Evolutionary conservation across 2,113 vertebrate genomes (phyloP).

Genomic region (Oenanthe melanoleuca): DNA sequence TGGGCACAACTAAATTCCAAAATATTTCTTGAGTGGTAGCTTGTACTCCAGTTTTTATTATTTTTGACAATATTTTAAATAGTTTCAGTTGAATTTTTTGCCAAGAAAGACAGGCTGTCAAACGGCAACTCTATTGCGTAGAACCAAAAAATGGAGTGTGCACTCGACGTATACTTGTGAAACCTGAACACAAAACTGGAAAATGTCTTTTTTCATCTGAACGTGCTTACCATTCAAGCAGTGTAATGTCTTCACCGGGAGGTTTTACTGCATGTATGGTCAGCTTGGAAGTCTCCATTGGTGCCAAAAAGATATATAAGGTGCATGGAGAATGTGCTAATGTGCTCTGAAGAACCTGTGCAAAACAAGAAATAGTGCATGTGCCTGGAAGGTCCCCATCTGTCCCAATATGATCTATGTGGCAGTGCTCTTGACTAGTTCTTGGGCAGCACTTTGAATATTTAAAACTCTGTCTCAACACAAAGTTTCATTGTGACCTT

Average conservation of each 20-base stretch:
- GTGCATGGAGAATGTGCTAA: slow-evolving; percentile 48
- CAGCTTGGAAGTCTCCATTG: slow-evolving; percentile 45
- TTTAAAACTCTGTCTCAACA: background rate
- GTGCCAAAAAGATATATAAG: slow-evolving; percentile 19
- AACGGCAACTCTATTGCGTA: background rate
- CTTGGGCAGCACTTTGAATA: background rate
- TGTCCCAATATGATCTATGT: background rate
- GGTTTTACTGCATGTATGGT: slow-evolving; percentile 53
- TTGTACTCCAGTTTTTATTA: slow-evolving; percentile 38
- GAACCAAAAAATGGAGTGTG: background rate
- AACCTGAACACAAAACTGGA: background rate
- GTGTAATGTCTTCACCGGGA: slow-evolving; percentile 47
- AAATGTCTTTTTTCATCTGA: slow-evolving; percentile 45
- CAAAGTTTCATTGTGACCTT: background rate
- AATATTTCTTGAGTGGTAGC: background rate
- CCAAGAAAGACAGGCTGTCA: background rate
- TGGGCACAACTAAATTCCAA: slow-evolving; percentile 11
- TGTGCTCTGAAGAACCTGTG: background rate
- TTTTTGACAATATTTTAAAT: slow-evolving; percentile 66
- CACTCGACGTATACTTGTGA: slow-evolving; percentile 26
- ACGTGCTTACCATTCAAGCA: slow-evolving; percentile 65
- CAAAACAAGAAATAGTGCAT: background rate
- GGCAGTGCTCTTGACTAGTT: background rate
- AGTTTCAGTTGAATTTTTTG: slow-evolving; percentile 29
- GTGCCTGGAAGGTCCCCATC: background rate